Conservation (phyloP, 1,140 invertebrate genomes). For the Macrocentrus cingulum region DNA sequence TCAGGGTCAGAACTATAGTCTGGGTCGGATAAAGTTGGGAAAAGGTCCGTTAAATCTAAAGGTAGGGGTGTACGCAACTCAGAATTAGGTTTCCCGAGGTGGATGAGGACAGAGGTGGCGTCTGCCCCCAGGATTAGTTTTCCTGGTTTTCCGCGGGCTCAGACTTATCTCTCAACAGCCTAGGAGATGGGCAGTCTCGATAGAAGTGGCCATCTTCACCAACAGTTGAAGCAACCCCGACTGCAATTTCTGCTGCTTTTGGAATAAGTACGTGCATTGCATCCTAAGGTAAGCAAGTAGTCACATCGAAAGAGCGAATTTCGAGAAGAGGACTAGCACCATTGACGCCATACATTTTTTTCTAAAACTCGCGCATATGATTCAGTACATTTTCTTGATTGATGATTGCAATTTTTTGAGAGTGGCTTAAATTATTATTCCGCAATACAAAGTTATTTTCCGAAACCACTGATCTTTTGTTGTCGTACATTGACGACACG, state of each 20-base stretch:
- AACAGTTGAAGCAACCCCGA: too few relatives aligned
- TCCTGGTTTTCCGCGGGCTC: too few relatives aligned
- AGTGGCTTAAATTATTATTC: conserved; percentile 16
- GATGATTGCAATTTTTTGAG: conserved; percentile 19
- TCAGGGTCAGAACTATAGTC: too few relatives aligned
- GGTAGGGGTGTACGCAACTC: too few relatives aligned
- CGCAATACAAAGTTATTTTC: conserved; percentile 17
- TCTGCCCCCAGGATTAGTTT: too few relatives aligned
- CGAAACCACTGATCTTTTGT: conserved; percentile 19
- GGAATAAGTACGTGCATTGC: conserved; percentile 32
- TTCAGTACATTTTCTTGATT: conserved; percentile 18
- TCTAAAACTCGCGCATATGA: conserved; percentile 20
- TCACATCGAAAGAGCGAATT: conserved; percentile 29
- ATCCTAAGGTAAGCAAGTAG: conserved; percentile 34
- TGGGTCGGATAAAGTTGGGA: too few relatives aligned
- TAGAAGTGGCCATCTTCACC: too few relatives aligned
- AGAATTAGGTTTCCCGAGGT: too few relatives aligned
- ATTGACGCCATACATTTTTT: conserved; percentile 29
- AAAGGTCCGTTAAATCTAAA: too few relatives aligned
- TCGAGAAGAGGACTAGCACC: conserved; percentile 24
- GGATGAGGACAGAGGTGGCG: too few relatives aligned
- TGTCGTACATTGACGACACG: conserved; percentile 23
- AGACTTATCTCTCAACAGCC: too few relatives aligned
- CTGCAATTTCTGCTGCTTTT: conserved; percentile 24
- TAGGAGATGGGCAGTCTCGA: too few relatives aligned